A percentile compares a stretch with the other conserved stretches of the same genome.
phyloP scores from a whole-genome alignment of 1,140 invertebrate genomes.

The Arctopsyche grandis region DNA sequence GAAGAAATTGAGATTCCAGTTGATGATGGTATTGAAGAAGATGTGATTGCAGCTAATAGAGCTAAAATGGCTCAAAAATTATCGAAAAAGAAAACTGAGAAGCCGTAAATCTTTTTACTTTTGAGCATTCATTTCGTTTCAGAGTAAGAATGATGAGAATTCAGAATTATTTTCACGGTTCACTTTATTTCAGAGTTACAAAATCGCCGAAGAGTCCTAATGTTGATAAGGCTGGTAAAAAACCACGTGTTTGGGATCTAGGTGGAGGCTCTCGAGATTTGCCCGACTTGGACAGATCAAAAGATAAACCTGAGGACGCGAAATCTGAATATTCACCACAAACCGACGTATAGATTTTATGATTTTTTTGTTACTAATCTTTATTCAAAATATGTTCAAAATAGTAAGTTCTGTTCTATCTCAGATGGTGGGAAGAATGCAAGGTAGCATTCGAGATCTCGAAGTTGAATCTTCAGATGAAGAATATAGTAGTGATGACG shows the following conservation, averaged over 20 bases:
- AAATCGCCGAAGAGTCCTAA: slow-evolving; percentile 72
- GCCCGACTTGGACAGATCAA: slow-evolving; percentile 85
- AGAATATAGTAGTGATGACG: slow-evolving; percentile 69
- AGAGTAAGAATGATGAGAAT: background rate
- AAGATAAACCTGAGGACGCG: slow-evolving; percentile 76
- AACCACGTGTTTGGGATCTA: slow-evolving; percentile 89
- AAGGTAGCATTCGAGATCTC: slow-evolving; percentile 76
- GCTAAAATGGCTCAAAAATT: slow-evolving; percentile 78
- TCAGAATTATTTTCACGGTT: too few species aligned
- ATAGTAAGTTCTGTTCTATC: slow-evolving; percentile 51
- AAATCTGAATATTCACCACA: slow-evolving; percentile 70
- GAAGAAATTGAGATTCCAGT: slow-evolving; percentile 59
- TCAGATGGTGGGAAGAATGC: slow-evolving; percentile 85
- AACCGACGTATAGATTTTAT: slow-evolving; percentile 73
- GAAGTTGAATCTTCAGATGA: slow-evolving; percentile 71
- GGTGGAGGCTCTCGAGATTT: slow-evolving; percentile 83
- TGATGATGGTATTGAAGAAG: slow-evolving; percentile 68
- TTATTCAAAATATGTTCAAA: slow-evolving; percentile 18
- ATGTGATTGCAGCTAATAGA: slow-evolving; percentile 74
- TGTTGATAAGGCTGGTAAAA: slow-evolving; percentile 83
- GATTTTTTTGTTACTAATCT: background rate
- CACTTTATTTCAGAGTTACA: slow-evolving; percentile 58
- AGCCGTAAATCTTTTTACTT: slow-evolving; percentile 59
- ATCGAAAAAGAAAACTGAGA: slow-evolving; percentile 70
- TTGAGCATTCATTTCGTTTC: slow-evolving; percentile 33